Evolutionary conservation across 2,797 vertebrate genomes (phyloP), one percentile per base, ranked within the genome.

Genomic region (Sylvilagus floridanus): DNA sequence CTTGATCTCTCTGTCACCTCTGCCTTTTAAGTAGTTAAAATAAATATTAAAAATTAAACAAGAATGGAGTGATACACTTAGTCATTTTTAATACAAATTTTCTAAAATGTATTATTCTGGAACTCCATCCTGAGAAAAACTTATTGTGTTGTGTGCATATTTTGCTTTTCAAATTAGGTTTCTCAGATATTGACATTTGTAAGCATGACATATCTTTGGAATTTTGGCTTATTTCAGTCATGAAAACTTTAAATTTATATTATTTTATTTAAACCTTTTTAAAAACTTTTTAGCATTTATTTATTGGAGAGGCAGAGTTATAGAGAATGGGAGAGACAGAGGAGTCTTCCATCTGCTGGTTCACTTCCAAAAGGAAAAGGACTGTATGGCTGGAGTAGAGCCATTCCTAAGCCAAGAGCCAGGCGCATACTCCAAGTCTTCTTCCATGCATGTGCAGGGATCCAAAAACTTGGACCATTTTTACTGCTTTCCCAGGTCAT

Each of bases 231-330:
- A 85, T 82, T 93, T 87, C 12, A 24, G 22, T 71, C n/a, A 52
- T 82, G n/a, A 89, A n/a, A 75, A 84, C 7, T 63, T 84, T 73
- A 60, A 60, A 75, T 68, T 86, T 92, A 60, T 77, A 6, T 69
- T 37, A 30, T 76, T 66, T 91, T 90, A 42, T 50, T 88, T 50
- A 76, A 95, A 90, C 78, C 78, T 21, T 65, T 72, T 86, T 92
- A 7, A 68, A 68, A 69, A 86, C n/a, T 72, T 47, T 47, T 47
- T 47, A 47, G 42, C 42, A 47, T 47, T 47, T 47, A 47, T 47
- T 47, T 47, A 10, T 10, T 8, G 8, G 42, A 47, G 42, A 47
- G 42, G 42, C 42, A 47, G 42, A 47, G 42, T 47, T 47, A 10
- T 47, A 47, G 42, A 47, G 8, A 47, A 47, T 9, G 42, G 42